Evolutionary conservation across 2,888 invertebrate genomes (phyloP).

Genomic region (Zygogramma bicolorata): DNA sequence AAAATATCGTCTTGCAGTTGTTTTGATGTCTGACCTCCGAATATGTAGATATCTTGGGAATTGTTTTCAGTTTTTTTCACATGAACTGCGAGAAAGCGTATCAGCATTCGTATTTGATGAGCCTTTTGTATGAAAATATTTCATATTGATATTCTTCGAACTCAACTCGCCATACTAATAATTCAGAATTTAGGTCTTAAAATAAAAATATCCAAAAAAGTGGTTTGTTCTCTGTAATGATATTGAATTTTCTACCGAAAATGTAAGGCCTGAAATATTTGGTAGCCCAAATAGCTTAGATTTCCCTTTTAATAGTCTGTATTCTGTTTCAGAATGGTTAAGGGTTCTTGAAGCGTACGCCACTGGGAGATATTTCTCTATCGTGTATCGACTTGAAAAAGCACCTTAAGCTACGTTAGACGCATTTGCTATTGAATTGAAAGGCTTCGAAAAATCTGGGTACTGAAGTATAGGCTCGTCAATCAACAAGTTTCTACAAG

Average conservation of each 20-base stretch:
- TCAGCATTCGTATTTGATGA: too few species aligned
- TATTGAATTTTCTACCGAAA: slow-evolving; percentile 24
- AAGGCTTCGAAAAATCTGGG: slow-evolving; percentile 24
- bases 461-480: slow-evolving; percentile 37
- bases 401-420: slow-evolving; percentile 34
- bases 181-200: too few species aligned
- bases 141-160: too few species aligned
- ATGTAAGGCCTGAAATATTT: slow-evolving; percentile 32
- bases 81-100: too few species aligned
- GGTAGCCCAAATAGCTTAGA: slow-evolving; percentile 21
- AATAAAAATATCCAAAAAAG: too few species aligned
- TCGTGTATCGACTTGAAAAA: slow-evolving; percentile 36
- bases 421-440: slow-evolving; percentile 43
- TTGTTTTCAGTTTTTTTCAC: too few species aligned
- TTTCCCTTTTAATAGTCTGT: slow-evolving; percentile 33
- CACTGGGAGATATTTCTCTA: slow-evolving; percentile 34
- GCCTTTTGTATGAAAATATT: too few species aligned
- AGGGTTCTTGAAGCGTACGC: slow-evolving; percentile 43
- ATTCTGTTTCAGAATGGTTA: slow-evolving; percentile 15
- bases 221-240: too few species aligned
- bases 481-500: slow-evolving; percentile 29
- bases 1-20: too few species aligned
- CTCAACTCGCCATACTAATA: too few species aligned
- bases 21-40: too few species aligned
- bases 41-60: too few species aligned